These are phyloP conservation scores for Batillaria attramentaria DNA, from an alignment of 1,140 invertebrate species.

Conservation along the genomic window DNA sequence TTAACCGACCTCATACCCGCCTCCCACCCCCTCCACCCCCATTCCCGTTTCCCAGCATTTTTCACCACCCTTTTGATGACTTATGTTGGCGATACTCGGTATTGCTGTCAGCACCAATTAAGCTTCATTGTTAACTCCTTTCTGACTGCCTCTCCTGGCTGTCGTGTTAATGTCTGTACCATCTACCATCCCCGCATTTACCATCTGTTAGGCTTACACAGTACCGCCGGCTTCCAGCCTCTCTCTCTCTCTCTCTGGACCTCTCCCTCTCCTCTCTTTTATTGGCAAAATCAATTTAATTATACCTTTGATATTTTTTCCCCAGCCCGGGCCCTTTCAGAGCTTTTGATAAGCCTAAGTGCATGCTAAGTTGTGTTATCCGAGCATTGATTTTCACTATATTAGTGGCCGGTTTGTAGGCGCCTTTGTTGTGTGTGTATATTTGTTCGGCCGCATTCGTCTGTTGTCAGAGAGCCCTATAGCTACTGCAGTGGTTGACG, in stretches of 20 bases:
- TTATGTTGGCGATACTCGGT: too few relatives aligned
- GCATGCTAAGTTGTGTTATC: constrained; percentile 36
- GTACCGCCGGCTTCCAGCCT: constrained; percentile 5
- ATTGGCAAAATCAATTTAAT: constrained; percentile 36
- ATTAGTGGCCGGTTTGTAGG: too few relatives aligned
- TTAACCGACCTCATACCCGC: too few relatives aligned
- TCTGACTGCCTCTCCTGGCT: not conserved
- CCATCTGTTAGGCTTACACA: constrained; percentile 34
- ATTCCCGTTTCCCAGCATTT: too few relatives aligned
- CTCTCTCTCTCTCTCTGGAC: not conserved
- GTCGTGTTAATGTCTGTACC: too few relatives aligned
- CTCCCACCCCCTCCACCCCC: too few relatives aligned
- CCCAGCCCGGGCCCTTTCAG: not conserved
- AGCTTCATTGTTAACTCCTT: too few relatives aligned
- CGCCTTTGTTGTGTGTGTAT: constrained; percentile 26
- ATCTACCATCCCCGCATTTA: too few relatives aligned
- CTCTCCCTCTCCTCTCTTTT: constrained; percentile 2
- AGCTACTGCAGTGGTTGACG: too few relatives aligned
- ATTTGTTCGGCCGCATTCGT: constrained; percentile 28
- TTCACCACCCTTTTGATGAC: too few relatives aligned
- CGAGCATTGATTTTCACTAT: constrained; percentile 25
- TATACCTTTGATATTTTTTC: constrained; percentile 35
- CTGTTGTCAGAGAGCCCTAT: constrained; percentile 28
- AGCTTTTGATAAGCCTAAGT: constrained; percentile 36
- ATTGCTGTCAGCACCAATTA: too few relatives aligned